Conservation (phyloP, 2,797 vertebrate species). For the Falco columbarius region DNA sequence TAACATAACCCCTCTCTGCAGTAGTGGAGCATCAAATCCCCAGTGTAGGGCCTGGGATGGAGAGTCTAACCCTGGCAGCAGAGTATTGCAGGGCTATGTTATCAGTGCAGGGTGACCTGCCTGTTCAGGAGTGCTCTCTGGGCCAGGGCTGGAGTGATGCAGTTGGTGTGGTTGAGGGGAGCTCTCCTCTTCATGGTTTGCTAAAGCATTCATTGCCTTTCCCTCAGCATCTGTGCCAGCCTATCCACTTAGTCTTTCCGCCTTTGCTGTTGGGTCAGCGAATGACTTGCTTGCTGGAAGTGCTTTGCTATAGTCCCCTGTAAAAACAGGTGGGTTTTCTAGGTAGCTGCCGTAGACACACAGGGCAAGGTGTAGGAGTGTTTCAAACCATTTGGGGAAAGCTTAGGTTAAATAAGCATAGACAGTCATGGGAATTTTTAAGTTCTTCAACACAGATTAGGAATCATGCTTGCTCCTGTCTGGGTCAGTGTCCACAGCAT, state of each 20-base stretch:
- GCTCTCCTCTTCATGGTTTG: neutral
- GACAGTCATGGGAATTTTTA: neutral
- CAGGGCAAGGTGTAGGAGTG: neutral
- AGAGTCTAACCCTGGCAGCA: neutral
- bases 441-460: neutral
- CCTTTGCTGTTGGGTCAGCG: neutral
- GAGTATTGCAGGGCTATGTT: neutral
- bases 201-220: neutral
- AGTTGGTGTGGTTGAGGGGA: neutral
- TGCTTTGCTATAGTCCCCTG: neutral
- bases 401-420: neutral
- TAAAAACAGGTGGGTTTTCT: neutral
- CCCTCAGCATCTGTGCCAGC: neutral
- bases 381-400: neutral
- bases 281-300: neutral
- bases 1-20: neutral
- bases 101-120: neutral
- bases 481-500: neutral
- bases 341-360: rapidly evolving
- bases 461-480: neutral
- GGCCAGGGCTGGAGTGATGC: neutral
- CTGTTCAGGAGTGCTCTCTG: neutral
- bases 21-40: neutral
- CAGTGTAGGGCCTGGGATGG: neutral
- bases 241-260: neutral